These are phyloP conservation scores for Triplophysa yarkandensis DNA, from an alignment of 2,797 vertebrate genomes.

Conservation along the genomic window DNA sequence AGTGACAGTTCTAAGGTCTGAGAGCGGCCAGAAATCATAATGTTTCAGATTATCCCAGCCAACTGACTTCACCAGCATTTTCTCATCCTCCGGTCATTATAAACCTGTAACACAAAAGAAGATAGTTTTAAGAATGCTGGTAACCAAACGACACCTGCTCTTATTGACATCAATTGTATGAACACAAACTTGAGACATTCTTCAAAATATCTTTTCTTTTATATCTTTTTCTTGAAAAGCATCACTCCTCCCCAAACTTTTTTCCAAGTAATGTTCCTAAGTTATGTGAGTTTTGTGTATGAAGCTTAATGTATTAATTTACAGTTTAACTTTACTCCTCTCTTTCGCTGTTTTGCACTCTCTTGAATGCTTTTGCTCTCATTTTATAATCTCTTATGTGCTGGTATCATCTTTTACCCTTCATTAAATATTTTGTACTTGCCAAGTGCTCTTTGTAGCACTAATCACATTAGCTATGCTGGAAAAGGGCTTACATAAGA, in stretches of 20 bases:
- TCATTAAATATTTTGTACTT: conserved; percentile 58
- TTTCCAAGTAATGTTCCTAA: conserved; percentile 16
- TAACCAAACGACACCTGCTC: too few relatives aligned
- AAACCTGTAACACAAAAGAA: not conserved
- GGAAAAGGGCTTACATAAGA: conserved; percentile 53
- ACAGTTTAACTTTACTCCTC: conserved; percentile 15
- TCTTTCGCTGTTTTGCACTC: not conserved
- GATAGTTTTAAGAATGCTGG: not conserved
- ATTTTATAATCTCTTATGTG: conserved; percentile 26
- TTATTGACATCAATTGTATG: too few relatives aligned
- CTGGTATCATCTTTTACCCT: conserved; percentile 44
- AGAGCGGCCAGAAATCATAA: conserved; percentile 14
- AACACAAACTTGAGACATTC: too few relatives aligned
- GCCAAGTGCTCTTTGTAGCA: conserved; percentile 43
- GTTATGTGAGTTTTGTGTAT: conserved; percentile 26
- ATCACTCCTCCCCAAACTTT: too few relatives aligned
- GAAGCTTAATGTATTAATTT: conserved; percentile 45
- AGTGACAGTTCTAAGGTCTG: not conserved
- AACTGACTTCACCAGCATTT: not conserved
- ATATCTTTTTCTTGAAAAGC: too few relatives aligned
- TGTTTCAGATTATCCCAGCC: not conserved
- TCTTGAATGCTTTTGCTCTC: conserved; percentile 13
- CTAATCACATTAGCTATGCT: conserved; percentile 59
- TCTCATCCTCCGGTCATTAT: too few relatives aligned
- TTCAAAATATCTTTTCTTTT: too few relatives aligned